Base-by-base conservation (phyloP, 2,113 vertebrate species). In the Pampusana beccarii region DNA sequence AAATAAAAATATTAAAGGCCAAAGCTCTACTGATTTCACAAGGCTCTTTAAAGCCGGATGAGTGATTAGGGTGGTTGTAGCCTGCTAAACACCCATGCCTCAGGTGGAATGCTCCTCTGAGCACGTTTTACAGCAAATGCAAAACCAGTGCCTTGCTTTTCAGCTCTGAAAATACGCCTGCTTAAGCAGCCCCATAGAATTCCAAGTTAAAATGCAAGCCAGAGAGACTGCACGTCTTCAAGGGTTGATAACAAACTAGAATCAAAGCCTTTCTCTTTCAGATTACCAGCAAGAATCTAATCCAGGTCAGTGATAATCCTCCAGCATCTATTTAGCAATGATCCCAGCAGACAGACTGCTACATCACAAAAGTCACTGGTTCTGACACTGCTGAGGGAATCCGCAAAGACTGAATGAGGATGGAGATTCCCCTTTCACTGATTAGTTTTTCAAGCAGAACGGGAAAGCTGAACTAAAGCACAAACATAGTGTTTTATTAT, bases 141-240 rank as follows among this genome's bases (percentile, higher is more conserved):
- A 16, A 88, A 90, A 61, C 58, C 53, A 46, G n/a, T 78, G 88
- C 72, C 84, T 82, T 60, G 75, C 73, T 90, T 44, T 61, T 48
- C 78, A 56, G 78, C 61, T 84, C 69, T 11, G 5, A 87, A 91
- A 93, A 58, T 40, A 80, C 0, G 38, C 64, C 91, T 90, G 58
- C 53, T 72, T 70, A 74, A 86, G 74, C 70, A 88, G 93, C 48
- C 42, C 83, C 44, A 72, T 48, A 88, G 92, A 94, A 96, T 90
- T 93, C 79, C 64, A 42, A 88, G 91, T 97, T 97, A 96, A 95
- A 96, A 94, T 94, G 87, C 93, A 93, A 95, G 62, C 89, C 78
- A 29, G 25, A 75, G 86, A 82, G 94, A 83, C 95, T 80, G 87
- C 51, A 28, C 70, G 73, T 87, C 91, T 95, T 90, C 31, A 16